A percentile compares a stretch with the other conserved stretches of the same genome.
Conservation (phyloP, 2,797 vertebrate species). For the Austrolebias charrua region DNA sequence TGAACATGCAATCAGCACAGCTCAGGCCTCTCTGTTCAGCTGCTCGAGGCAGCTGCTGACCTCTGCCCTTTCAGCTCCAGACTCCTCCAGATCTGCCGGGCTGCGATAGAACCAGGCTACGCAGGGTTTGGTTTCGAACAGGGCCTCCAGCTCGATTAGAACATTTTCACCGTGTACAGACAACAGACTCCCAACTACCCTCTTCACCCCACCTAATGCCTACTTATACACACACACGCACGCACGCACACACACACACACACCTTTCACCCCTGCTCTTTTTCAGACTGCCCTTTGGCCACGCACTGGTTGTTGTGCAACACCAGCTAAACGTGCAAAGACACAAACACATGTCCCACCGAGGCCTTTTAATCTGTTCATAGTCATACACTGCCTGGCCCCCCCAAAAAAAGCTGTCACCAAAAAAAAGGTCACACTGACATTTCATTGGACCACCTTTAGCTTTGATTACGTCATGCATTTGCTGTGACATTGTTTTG, state of each 20-base stretch:
- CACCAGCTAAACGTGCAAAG: conserved; percentile 25
- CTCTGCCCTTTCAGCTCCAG: conserved; percentile 66
- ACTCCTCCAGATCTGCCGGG: conserved; percentile 61
- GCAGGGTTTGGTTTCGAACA: conserved; percentile 60
- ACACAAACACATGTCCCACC: conserved; percentile 21
- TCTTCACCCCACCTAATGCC: conserved; percentile 36
- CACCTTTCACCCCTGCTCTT: conserved; percentile 46
- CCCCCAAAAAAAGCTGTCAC: too few relatives aligned
- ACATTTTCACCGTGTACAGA: conserved; percentile 71
- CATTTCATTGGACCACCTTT: too few relatives aligned
- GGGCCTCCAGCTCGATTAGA: conserved; percentile 70
- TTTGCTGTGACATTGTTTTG: too few relatives aligned
- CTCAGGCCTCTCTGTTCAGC: conserved; percentile 55
- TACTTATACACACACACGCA: conserved; percentile 35
- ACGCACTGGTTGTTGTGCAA: conserved; percentile 51
- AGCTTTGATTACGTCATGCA: too few relatives aligned
- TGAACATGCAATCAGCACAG: conserved; percentile 49
- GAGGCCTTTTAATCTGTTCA: conserved; percentile 57
- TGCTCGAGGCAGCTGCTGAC: conserved; percentile 45
- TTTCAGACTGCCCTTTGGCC: conserved; percentile 46
- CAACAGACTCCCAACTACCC: conserved; percentile 45
- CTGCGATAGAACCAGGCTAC: conserved; percentile 57
- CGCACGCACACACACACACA: conserved; percentile 32
- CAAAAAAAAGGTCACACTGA: too few relatives aligned
- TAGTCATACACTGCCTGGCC: too few relatives aligned